Conservation (phyloP, 2,797 vertebrate species). For the Masticophis lateralis region DNA sequence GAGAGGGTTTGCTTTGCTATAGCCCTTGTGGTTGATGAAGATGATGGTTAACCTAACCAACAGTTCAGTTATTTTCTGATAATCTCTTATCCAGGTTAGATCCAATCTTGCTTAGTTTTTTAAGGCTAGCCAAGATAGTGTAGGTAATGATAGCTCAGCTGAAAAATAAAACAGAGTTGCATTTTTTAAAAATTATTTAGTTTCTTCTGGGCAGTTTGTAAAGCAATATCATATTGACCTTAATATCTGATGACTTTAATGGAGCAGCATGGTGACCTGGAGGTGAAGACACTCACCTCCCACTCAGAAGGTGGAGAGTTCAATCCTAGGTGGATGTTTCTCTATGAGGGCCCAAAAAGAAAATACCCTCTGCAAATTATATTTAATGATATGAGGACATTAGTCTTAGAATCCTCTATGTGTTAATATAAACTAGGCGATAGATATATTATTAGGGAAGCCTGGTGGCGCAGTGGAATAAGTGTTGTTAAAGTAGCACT, state of each 20-base stretch:
- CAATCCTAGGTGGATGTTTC: too few species aligned
- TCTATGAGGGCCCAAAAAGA: too few species aligned
- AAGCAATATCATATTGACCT: background rate
- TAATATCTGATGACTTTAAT: background rate
- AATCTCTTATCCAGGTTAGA: background rate
- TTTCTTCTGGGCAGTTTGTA: background rate
- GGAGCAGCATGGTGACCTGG: too few species aligned
- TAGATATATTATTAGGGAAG: background rate
- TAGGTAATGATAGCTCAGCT: background rate
- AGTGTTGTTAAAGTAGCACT: too few species aligned
- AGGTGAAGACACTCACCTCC: too few species aligned
- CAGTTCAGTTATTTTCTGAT: background rate
- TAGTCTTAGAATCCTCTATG: background rate
- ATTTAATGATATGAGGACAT: background rate
- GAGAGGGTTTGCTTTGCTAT: background rate
- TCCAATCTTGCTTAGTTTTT: background rate
- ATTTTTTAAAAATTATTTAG: background rate
- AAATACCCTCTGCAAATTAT: too few species aligned
- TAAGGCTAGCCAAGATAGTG: background rate
- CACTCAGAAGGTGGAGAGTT: too few species aligned
- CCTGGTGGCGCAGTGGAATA: too few species aligned
- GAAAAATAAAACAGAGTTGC: background rate
- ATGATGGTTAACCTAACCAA: background rate
- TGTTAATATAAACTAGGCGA: background rate
- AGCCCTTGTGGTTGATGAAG: background rate